These are phyloP conservation scores for Threskiornis aethiopicus DNA, from an alignment of 2,797 vertebrate species.

Conservation along the genomic window DNA sequence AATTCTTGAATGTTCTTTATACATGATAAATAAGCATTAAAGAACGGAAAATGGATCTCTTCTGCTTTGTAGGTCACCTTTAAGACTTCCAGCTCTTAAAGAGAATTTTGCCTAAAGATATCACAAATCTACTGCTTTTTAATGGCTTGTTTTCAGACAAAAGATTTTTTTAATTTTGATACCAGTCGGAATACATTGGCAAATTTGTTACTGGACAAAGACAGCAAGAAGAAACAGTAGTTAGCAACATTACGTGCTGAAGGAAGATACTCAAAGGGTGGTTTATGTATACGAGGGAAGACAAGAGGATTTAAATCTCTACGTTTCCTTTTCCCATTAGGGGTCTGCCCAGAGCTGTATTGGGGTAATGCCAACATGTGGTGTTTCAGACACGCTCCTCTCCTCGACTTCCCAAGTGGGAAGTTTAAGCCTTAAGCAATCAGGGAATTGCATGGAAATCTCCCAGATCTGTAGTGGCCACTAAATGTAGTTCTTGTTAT, in stretches of 20 bases:
- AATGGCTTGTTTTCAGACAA: neutral
- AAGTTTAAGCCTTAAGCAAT: neutral
- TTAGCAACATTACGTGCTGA: neutral
- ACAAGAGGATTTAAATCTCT: neutral
- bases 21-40: neutral
- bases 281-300: neutral
- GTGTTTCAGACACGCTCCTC: neutral
- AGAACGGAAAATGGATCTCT: neutral
- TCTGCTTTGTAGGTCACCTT: neutral
- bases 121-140: neutral
- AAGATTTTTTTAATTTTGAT: neutral
- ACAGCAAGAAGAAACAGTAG: neutral
- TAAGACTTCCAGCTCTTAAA: neutral
- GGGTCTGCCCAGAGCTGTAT: neutral
- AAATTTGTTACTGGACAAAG: neutral
- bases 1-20: neutral
- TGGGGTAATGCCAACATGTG: neutral
- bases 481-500: neutral
- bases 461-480: neutral
- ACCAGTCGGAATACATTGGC: neutral
- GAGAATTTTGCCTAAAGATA: neutral
- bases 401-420: neutral
- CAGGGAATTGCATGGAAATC: neutral
- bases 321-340: neutral
- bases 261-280: neutral